Evolutionary conservation across 92 coral and sea anemone genomes (phyloP).

Genomic region (Ricordea florida): DNA sequence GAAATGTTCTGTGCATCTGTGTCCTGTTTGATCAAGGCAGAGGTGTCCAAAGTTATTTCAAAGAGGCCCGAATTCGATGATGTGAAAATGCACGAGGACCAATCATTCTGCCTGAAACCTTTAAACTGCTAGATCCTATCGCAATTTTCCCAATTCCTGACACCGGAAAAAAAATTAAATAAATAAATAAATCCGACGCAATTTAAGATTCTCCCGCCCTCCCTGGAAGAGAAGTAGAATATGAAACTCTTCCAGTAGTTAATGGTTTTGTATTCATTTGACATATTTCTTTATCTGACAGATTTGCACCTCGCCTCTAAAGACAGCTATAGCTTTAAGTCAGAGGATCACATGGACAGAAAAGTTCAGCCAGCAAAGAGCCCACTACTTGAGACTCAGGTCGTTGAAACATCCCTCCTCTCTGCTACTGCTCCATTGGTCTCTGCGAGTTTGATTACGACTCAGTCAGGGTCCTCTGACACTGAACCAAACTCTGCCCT

Average conservation of each 20-base stretch:
- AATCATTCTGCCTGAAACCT: too few species aligned
- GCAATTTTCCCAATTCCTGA: too few species aligned
- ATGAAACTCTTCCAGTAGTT: too few species aligned
- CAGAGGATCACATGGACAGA: background rate
- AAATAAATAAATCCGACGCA: too few species aligned
- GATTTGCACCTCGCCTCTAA: background rate
- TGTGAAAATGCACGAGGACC: background rate
- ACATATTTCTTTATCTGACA: background rate
- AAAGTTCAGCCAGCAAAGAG: background rate
- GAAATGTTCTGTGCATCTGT: too few species aligned
- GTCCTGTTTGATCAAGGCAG: too few species aligned
- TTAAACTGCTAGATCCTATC: too few species aligned
- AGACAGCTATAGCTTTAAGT: background rate
- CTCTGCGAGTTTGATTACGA: conserved; percentile 5
- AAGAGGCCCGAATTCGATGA: too few species aligned
- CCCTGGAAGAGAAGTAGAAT: too few species aligned
- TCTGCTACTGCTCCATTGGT: conserved; percentile 19
- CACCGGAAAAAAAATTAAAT: too few species aligned
- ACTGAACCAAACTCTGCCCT: conserved; percentile 9
- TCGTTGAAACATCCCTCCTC: conserved; percentile 5
- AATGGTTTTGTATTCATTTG: background rate
- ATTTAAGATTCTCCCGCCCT: too few species aligned
- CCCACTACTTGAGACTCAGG: conserved; percentile 16
- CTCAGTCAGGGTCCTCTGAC: background rate
- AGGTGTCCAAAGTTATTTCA: too few species aligned